Percentiles rank a stretch among this genome's conserved stretches.
These are phyloP conservation scores for Drosophila jambulina DNA, from an alignment of 1,140 invertebrate species.

Conservation along the genomic window DNA sequence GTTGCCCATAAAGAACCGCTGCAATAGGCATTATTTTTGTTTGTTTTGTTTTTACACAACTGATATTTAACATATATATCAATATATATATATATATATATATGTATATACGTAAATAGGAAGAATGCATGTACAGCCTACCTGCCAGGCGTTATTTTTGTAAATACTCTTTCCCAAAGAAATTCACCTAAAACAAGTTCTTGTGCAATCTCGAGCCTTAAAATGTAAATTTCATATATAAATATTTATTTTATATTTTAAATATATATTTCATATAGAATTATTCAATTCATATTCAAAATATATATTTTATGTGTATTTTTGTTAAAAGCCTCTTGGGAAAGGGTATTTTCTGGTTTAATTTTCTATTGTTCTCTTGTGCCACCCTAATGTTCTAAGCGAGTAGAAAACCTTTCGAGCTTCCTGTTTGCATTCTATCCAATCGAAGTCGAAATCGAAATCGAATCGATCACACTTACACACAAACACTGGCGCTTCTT, in stretches of 20 bases:
- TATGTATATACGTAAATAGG: constrained; percentile 13
- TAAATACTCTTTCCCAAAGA: constrained; percentile 54
- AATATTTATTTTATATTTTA: constrained; percentile 1
- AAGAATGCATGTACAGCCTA: constrained; percentile 46
- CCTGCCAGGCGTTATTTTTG: constrained; percentile 44
- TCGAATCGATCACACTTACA: constrained; percentile 41
- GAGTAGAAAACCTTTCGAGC: constrained; percentile 27
- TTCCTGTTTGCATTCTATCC: constrained; percentile 53
- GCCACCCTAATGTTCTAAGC: constrained; percentile 35
- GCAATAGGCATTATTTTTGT: constrained; percentile 70
- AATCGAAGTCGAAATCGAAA: constrained; percentile 17
- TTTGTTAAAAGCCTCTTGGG: constrained; percentile 9
- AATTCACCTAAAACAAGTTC: constrained; percentile 18
- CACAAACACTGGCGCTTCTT: constrained; percentile 46
- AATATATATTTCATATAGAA: background rate
- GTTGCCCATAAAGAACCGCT: constrained; percentile 54
- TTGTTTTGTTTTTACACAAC: constrained; percentile 59
- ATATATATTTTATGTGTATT: background rate
- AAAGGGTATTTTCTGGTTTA: constrained; percentile 34
- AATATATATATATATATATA: background rate
- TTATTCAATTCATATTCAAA: background rate
- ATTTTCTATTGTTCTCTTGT: constrained; percentile 38
- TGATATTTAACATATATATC: constrained; percentile 34
- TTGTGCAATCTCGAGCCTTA: constrained; percentile 51
- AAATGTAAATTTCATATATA: constrained; percentile 4